phyloP scores from a whole-genome alignment of 2,888 invertebrate genomes.

The Drosophila suboccidentalis region DNA sequence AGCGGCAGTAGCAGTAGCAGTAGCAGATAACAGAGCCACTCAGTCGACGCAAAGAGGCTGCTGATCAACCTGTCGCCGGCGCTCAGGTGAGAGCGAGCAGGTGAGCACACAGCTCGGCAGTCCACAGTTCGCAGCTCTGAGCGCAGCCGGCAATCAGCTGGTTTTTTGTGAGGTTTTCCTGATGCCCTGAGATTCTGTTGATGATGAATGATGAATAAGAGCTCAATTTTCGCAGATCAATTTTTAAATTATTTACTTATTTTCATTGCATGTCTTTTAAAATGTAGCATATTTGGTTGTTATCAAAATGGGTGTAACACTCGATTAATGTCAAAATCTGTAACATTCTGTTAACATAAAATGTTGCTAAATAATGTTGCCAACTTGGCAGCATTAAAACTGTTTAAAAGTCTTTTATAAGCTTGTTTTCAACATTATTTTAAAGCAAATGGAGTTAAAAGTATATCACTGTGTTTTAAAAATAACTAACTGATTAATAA shows the following conservation, averaged over 20 bases:
- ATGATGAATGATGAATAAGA: background rate
- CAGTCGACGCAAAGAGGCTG: conserved; percentile 55
- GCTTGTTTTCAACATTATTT: too few relatives aligned
- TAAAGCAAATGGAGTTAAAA: too few relatives aligned
- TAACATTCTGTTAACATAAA: conserved; percentile 24
- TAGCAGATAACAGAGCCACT: conserved; percentile 37
- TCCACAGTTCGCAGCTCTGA: background rate
- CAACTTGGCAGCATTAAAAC: background rate
- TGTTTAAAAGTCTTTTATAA: background rate
- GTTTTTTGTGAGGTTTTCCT: background rate
- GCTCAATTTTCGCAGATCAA: background rate
- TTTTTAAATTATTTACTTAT: background rate
- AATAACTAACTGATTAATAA: conserved; percentile 22
- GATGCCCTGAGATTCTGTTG: background rate
- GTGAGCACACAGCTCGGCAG: conserved; percentile 15
- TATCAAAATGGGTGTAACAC: background rate
- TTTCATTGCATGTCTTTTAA: background rate
- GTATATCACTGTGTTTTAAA: background rate
- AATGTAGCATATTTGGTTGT: background rate
- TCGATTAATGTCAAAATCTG: conserved; percentile 1
- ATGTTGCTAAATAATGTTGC: conserved; percentile 43
- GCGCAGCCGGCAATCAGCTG: conserved; percentile 35
- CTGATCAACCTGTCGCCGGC: conserved; percentile 59
- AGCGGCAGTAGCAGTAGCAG: conserved; percentile 20
- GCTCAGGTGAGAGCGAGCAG: conserved; percentile 43